Evolutionary conservation across 2,797 vertebrate species (phyloP), one percentile per base, ranked within the genome.

Genomic region (Catostomus latipinnis): DNA sequence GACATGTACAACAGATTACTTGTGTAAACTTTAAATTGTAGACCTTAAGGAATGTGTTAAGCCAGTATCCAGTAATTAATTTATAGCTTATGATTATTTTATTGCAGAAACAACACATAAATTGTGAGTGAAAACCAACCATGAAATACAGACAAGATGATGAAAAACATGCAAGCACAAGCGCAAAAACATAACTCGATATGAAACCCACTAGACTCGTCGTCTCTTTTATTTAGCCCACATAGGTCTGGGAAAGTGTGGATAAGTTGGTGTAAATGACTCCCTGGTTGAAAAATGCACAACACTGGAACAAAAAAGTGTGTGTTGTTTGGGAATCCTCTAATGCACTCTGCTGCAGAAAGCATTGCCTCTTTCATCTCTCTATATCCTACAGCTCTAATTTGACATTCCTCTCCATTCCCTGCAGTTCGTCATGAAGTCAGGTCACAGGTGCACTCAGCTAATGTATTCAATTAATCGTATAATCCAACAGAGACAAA

Each of bases 381-480:
- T 77, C 34, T 60, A 10, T 16, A 62, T 52, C 11, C 46, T 62
- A 34, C 22, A 34, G 43, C 49, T 78, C 75, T 82, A 75, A 74
- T 78, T 78, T 78, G 43, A 78, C 22, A 82, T 78, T 82, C 81
- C 66, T 43, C 34, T 81, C 79, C 71, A 65, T 53, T 60, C 79
- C 43, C 75, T 58, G 57, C 68, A 49, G 56, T 72, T 73, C 52
- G 11, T 75, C 74, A 69, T 48, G 79, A 22, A 78, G 79, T 77
- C 79, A 49, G 74, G 65, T 78, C 82, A 82, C 74, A 71, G 61
- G 52, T 77, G 67, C 62, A 53, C 63, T 34, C 61, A 67, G 34
- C 69, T 82, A 82, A 82, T 82, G 74, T 77, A 82, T 82, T 77
- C 80, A 77, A 82, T 77, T 82, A 77, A 82, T 82, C 16, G 43